Evolutionary conservation across 2,888 invertebrate species (phyloP).

Genomic region (Tetranychus truncatus): DNA sequence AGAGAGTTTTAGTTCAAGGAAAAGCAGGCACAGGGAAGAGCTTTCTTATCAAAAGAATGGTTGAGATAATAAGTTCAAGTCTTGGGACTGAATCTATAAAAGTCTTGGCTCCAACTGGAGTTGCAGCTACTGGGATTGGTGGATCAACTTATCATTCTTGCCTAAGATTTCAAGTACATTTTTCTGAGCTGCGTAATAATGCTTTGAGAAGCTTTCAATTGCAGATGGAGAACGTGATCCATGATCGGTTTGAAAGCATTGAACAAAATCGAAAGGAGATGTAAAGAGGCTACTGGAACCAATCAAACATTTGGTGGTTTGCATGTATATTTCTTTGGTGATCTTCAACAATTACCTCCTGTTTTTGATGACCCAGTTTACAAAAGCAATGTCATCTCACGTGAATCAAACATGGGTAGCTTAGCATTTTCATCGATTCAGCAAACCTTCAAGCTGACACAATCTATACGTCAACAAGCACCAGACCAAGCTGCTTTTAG

Average conservation of each 20-base stretch:
- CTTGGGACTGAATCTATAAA: neutral
- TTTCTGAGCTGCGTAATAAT: neutral
- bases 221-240: neutral
- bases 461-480: neutral
- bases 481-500: neutral
- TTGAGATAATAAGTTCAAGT: neutral
- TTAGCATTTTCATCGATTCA: neutral
- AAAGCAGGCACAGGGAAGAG: neutral
- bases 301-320: neutral
- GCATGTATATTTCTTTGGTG: neutral
- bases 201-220: neutral
- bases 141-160: neutral
- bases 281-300: neutral
- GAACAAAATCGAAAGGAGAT: neutral
- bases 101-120: constrained; percentile 6
- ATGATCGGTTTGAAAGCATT: neutral
- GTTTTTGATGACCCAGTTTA: neutral
- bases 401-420: neutral
- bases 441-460: neutral
- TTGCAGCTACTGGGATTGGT: neutral
- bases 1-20: neutral
- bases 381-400: no score
- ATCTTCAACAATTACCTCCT: neutral
- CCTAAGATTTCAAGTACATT: neutral
- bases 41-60: neutral